Percentiles rank a stretch among this genome's conserved stretches.
phyloP scores from a whole-genome alignment of 1,140 invertebrate species.

The Drosophila mauritiana region DNA sequence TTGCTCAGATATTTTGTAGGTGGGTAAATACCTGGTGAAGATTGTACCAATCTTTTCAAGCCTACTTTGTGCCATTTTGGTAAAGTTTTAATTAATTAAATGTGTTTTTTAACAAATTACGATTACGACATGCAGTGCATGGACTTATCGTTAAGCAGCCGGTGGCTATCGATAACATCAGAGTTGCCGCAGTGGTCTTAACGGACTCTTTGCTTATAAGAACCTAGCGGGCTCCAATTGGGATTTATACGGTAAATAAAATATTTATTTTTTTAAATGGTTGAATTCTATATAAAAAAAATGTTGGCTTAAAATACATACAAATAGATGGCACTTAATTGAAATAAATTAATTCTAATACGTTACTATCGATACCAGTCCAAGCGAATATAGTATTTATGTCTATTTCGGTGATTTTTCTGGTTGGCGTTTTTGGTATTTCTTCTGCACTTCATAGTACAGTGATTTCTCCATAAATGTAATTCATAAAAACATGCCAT shows the following conservation, averaged over 20 bases:
- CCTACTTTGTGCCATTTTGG: constrained; percentile 88
- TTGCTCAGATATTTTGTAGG: neutral
- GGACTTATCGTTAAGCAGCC: neutral
- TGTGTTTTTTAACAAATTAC: constrained; percentile 6
- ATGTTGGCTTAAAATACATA: no score
- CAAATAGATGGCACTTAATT: no score
- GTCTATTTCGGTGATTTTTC: neutral
- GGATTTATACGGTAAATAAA: no score
- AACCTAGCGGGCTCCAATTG: no score
- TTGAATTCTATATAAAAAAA: no score
- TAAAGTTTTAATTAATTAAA: constrained; percentile 41
- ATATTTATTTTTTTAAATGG: no score
- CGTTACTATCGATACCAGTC: neutral
- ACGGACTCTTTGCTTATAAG: no score
- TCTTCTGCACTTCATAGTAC: neutral
- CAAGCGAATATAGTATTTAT: neutral
- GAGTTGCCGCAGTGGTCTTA: neutral
- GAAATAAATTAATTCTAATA: no score
- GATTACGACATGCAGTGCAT: constrained; percentile 62
- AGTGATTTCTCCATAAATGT: neutral
- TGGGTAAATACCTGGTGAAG: constrained; percentile 86
- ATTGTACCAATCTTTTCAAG: constrained; percentile 91
- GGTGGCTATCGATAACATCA: neutral
- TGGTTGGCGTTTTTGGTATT: neutral
- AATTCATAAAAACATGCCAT: neutral